Percentiles rank a stretch among this genome's conserved stretches.
These are phyloP conservation scores for Sparidentex hasta DNA, from an alignment of 2,797 vertebrate genomes.

Conservation along the genomic window DNA sequence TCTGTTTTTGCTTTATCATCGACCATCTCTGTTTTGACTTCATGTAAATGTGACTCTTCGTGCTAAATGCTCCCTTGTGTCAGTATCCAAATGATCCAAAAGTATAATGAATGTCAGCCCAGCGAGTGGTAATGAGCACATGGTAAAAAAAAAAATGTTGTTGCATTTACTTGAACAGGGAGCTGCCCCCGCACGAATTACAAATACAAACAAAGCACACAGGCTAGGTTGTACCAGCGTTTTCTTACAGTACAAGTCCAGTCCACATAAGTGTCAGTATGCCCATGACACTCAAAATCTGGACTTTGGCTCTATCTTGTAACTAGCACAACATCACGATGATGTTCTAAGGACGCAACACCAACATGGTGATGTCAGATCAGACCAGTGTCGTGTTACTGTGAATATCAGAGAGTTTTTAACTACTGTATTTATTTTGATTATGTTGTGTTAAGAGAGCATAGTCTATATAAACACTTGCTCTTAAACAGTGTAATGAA, in stretches of 20 bases:
- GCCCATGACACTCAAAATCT: background rate
- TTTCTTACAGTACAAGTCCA: background rate
- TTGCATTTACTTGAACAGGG: constrained; percentile 25
- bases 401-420: background rate
- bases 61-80: constrained; percentile 25
- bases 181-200: constrained; percentile 24
- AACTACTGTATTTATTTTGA: background rate
- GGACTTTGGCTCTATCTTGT: too few relatives aligned
- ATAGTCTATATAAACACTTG: background rate
- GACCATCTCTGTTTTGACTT: constrained; percentile 2
- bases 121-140: background rate
- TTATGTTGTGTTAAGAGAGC: background rate
- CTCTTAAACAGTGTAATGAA: background rate
- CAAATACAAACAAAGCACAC: constrained; percentile 48
- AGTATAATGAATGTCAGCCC: constrained; percentile 1
- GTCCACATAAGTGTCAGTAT: background rate
- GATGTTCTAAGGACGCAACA: too few relatives aligned
- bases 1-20: constrained; percentile 1
- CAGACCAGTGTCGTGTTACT: too few relatives aligned
- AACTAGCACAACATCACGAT: too few relatives aligned
- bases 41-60: constrained; percentile 10
- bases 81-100: constrained; percentile 40
- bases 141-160: constrained; percentile 8
- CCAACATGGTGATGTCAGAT: too few relatives aligned
- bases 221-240: background rate